Evolutionary conservation across 2,797 vertebrate genomes (phyloP).

Genomic region (Tadarida brasiliensis): DNA sequence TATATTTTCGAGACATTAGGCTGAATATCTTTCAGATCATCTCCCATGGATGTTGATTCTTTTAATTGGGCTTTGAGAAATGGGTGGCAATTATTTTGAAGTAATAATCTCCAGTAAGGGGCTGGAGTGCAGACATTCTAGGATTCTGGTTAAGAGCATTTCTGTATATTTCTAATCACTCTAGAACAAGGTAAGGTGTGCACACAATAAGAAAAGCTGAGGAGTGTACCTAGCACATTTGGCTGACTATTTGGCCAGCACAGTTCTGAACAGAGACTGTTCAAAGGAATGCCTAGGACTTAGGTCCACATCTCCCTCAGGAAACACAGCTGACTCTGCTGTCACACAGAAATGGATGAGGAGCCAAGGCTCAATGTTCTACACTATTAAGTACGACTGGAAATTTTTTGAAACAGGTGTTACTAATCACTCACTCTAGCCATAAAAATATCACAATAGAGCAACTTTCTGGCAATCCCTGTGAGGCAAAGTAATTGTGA

Average conservation of each 20-base stretch:
- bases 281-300: background rate
- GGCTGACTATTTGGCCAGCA: background rate
- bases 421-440: constrained; percentile 26
- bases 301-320: background rate
- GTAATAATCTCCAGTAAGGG: background rate
- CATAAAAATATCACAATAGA: background rate
- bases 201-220: background rate
- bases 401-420: constrained; percentile 50
- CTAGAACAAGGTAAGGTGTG: background rate
- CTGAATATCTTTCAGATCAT: background rate
- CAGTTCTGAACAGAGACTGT: background rate
- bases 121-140: background rate
- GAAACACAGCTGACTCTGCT: background rate
- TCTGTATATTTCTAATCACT: background rate
- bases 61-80: background rate
- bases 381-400: background rate
- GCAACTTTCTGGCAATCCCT: constrained; percentile 13
- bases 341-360: background rate
- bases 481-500: constrained; percentile 59
- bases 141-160: background rate
- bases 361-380: background rate
- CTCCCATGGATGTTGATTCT: background rate
- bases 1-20: background rate
- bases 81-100: background rate
- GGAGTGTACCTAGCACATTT: background rate